Conservation (phyloP, 2,888 invertebrate species). For the Leucophenga maculata region DNA sequence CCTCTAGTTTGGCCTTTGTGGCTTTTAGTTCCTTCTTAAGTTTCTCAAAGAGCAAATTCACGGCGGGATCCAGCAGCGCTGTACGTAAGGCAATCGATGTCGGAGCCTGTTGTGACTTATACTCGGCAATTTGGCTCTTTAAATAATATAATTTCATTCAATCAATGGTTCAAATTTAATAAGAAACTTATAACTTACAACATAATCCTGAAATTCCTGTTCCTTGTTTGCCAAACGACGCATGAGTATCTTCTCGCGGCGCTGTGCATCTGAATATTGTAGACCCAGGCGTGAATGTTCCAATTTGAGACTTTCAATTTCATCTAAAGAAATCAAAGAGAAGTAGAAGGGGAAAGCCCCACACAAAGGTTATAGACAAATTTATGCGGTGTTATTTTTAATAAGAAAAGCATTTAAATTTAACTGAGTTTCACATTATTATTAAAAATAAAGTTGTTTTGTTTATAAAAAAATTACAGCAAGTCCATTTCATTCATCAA, state of each 20-base stretch:
- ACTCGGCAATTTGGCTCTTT: slow-evolving; percentile 93
- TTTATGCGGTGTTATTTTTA: background rate
- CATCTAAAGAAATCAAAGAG: slow-evolving; percentile 53
- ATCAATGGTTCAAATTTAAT: background rate
- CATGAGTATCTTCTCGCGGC: slow-evolving; percentile 92
- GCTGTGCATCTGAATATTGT: slow-evolving; percentile 88
- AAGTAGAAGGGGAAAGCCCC: slow-evolving; percentile 22
- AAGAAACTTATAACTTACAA: slow-evolving; percentile 77
- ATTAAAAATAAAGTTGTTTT: slow-evolving; percentile 10
- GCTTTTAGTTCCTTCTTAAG: slow-evolving; percentile 91
- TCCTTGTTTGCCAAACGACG: slow-evolving; percentile 95
- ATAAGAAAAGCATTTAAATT: slow-evolving; percentile 29
- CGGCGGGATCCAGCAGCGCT: slow-evolving; percentile 93
- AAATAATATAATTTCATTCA: background rate
- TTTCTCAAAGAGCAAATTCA: slow-evolving; percentile 92
- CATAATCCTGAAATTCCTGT: slow-evolving; percentile 96
- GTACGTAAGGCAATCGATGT: slow-evolving; percentile 83
- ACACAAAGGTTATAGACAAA: background rate
- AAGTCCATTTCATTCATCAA: slow-evolving; percentile 21
- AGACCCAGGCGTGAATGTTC: slow-evolving; percentile 85
- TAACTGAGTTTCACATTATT: background rate
- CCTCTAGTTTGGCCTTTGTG: slow-evolving; percentile 92
- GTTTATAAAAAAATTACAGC: slow-evolving; percentile 4
- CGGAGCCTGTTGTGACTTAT: slow-evolving; percentile 91
- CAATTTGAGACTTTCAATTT: slow-evolving; percentile 74